These are phyloP conservation scores for Chionomys nivalis DNA, from an alignment of 2,113 vertebrate genomes.

Conservation along the genomic window DNA sequence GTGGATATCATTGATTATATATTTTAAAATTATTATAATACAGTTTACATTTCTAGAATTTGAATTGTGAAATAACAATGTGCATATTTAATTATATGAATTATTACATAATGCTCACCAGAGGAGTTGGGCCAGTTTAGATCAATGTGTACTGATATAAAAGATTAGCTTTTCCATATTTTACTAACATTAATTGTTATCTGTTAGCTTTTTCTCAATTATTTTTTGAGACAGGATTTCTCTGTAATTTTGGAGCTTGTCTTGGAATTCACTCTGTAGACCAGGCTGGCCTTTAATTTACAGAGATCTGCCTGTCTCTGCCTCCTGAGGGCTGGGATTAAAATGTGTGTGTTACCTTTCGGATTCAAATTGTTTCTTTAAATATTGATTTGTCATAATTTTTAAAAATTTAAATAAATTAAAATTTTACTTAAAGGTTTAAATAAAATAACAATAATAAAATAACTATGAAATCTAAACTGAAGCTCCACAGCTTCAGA, in stretches of 20 bases:
- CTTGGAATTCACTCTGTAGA: background rate
- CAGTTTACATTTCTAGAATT: background rate
- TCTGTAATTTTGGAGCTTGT: background rate
- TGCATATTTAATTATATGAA: slow-evolving; percentile 13
- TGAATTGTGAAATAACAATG: background rate
- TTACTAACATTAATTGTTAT: background rate
- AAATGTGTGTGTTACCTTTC: rapidly evolving
- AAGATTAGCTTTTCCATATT: background rate
- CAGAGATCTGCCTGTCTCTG: background rate
- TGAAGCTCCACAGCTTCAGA: background rate
- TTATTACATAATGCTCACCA: background rate
- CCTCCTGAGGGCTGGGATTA: background rate
- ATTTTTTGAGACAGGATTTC: background rate
- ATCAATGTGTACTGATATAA: background rate
- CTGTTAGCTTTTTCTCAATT: slow-evolving; percentile 16
- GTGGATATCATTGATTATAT: background rate
- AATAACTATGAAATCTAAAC: background rate
- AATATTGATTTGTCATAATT: background rate
- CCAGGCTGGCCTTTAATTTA: background rate
- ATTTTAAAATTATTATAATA: slow-evolving; percentile 16
- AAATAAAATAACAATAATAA: background rate
- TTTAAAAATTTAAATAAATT: background rate
- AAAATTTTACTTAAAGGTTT: background rate
- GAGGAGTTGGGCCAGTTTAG: background rate
- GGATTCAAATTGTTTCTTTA: background rate